Evolutionary conservation across 1,140 invertebrate species (phyloP), one percentile per base, ranked within the genome.

Genomic region (Ceratoteleas bidentatus): DNA sequence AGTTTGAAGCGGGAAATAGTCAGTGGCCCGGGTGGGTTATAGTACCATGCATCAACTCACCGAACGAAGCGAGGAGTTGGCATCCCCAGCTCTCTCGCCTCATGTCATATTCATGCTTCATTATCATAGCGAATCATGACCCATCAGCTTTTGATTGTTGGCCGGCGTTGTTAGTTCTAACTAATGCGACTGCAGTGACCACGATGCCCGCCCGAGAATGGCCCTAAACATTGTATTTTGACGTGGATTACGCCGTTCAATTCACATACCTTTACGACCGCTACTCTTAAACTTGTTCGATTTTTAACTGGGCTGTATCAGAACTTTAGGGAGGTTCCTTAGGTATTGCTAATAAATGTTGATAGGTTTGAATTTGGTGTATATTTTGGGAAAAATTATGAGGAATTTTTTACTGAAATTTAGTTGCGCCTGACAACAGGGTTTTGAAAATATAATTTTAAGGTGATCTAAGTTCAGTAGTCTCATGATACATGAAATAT

Each of bases 61-160:
- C 53, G 79, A 79, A 74, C 66, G 76, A 85, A 85, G 83, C 80
- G 80, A 85, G 74, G 87, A 90, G 88, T 90, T 89, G 86, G 86
- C 86, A 87, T 88, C 86, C 89, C 89, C 87, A 88, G 85, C 86
- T 87, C 87, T 80, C 89, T 90, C 80, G 82, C 57, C 88, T 91
- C 90, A 91, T 91, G 85, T 79, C 75, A 85, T 89, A 91, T 91
- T 91, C 89, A 91, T 91, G 89, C 86, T 91, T 91, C 90, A 91
- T 91, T 91, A 91, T 91, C 90, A 91, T 91, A 91, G 89, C 90
- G 90, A 91, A 91, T 91, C 90, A 91, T 91, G 89, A 87, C 86
- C 90, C 90, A 91, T 91, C 90, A 90, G 90, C 89, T 91, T 91
- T 91, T 91, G 89, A 91, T 91, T 91, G 90, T 91, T 87, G 87